Evolutionary conservation across 2,113 vertebrate species (phyloP).

Genomic region (Theristicus caerulescens): DNA sequence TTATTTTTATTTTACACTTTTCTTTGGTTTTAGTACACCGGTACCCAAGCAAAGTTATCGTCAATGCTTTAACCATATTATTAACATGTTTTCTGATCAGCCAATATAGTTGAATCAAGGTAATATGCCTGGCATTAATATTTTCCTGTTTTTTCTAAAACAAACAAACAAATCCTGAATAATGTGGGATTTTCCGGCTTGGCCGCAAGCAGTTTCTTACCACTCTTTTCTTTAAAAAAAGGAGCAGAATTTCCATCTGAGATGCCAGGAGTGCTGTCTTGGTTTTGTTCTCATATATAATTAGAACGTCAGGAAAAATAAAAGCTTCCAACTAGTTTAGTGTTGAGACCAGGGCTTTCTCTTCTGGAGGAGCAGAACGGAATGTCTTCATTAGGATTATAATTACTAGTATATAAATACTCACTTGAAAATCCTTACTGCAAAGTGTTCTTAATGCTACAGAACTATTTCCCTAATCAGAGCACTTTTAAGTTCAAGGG

Average conservation of each 20-base stretch:
- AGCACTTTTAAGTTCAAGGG: not conserved
- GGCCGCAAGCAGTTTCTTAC: not conserved
- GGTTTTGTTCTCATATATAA: conserved; percentile 36
- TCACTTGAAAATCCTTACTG: not conserved
- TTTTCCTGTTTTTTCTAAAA: not conserved
- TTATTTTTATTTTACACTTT: not conserved
- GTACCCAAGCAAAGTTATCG: not conserved
- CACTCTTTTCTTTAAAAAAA: not conserved
- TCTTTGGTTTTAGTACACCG: not conserved
- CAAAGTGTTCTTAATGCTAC: not conserved
- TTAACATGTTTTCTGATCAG: not conserved
- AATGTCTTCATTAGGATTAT: not conserved
- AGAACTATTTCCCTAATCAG: not conserved
- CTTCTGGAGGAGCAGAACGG: not conserved
- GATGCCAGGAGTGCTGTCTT: conserved; percentile 8
- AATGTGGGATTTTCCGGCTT: not conserved
- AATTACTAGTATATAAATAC: not conserved
- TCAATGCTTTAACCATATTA: not conserved
- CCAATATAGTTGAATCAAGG: not conserved
- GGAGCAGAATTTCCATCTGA: conserved; percentile 15
- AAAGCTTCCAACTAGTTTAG: not conserved
- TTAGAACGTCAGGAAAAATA: conserved; percentile 31
- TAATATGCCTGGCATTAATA: not conserved
- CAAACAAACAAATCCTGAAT: not conserved
- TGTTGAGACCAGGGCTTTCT: not conserved